These are phyloP conservation scores for Macrosiphum euphorbiae DNA, from an alignment of 2,888 invertebrate genomes.

Conservation along the genomic window DNA sequence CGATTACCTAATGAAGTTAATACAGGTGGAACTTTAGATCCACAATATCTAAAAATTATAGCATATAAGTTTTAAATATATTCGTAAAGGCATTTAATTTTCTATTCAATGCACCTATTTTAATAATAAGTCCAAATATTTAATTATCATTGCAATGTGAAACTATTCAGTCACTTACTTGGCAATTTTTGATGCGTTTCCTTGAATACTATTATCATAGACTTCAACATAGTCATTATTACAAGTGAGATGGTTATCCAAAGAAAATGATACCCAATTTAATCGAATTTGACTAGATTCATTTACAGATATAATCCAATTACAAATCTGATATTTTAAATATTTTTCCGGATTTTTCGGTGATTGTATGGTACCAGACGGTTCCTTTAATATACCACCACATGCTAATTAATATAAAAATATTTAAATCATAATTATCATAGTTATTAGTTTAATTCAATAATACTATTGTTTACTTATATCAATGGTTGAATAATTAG, in stretches of 20 bases:
- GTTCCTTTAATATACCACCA: slow-evolving; percentile 79
- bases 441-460: slow-evolving; percentile 32
- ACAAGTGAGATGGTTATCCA: slow-evolving; percentile 76
- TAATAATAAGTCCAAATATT: neutral
- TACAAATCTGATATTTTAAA: slow-evolving; percentile 74
- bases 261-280: slow-evolving; percentile 80
- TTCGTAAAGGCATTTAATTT: neutral
- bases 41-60: slow-evolving; percentile 77
- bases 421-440: neutral
- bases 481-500: slow-evolving; percentile 80
- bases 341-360: slow-evolving; percentile 74
- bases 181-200: slow-evolving; percentile 46
- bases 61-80: neutral
- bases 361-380: slow-evolving; percentile 77
- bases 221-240: slow-evolving; percentile 77
- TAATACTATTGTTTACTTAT: slow-evolving; percentile 71
- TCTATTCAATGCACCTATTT: neutral
- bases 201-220: slow-evolving; percentile 73
- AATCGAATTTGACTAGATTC: slow-evolving; percentile 75
- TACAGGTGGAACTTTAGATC: slow-evolving; percentile 76
- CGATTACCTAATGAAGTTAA: slow-evolving; percentile 78
- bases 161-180: neutral
- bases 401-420: slow-evolving; percentile 73
- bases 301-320: slow-evolving; percentile 84
- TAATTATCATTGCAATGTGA: neutral